Evolutionary conservation across 2,888 invertebrate species (phyloP).

Genomic region (Mallateleia sp.): DNA sequence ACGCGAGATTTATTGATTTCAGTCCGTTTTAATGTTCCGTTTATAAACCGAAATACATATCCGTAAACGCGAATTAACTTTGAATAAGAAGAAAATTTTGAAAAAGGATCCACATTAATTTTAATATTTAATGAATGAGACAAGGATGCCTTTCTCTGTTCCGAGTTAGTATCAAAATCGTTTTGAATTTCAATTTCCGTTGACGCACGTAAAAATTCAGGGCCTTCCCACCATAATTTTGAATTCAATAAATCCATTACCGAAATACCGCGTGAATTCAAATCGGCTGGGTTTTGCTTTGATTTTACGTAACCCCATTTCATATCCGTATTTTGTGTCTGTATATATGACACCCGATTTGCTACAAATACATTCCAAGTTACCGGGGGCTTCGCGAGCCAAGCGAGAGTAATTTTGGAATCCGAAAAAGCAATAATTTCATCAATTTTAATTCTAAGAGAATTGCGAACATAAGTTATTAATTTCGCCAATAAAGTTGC

Average conservation of each 20-base stretch:
- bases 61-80: slow-evolving; percentile 16
- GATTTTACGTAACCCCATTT: slow-evolving; percentile 5
- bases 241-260: neutral
- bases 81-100: neutral
- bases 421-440: neutral
- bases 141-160: neutral
- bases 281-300: slow-evolving; percentile 9
- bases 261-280: neutral
- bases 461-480: slow-evolving; percentile 5
- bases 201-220: neutral
- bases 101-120: neutral
- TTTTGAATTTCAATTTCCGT: no score
- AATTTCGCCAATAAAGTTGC: slow-evolving; percentile 1
- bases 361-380: slow-evolving; percentile 10
- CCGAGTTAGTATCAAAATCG: neutral
- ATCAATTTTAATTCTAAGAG: neutral
- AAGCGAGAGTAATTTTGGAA: slow-evolving; percentile 11
- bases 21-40: no score
- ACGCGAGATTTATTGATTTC: no score
- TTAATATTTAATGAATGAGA: neutral
- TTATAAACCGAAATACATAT: slow-evolving; percentile 20
- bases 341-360: slow-evolving; percentile 12
- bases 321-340: neutral
- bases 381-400: neutral
- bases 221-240: slow-evolving; percentile 30